These are phyloP conservation scores for Carpatolechia fugitivella DNA, from an alignment of 2,888 invertebrate genomes.

Conservation along the genomic window DNA sequence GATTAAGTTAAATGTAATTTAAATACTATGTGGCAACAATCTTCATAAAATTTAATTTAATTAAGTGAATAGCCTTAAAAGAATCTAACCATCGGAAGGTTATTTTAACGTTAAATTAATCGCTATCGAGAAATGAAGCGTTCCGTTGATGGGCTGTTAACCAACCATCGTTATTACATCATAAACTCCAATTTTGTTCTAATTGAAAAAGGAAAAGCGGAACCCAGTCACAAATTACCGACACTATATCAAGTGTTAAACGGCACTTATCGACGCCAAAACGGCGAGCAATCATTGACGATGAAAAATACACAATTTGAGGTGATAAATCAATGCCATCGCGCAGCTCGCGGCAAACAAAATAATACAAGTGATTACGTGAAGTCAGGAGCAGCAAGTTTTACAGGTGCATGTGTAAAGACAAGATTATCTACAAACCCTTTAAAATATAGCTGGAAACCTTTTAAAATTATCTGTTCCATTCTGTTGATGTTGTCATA, in stretches of 20 bases:
- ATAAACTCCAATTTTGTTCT: slow-evolving; percentile 67
- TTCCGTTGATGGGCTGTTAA: slow-evolving; percentile 43
- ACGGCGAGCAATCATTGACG: slow-evolving; percentile 64
- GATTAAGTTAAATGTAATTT: slow-evolving; percentile 1
- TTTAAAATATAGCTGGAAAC: too few species aligned
- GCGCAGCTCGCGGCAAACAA: slow-evolving; percentile 32
- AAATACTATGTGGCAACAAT: slow-evolving; percentile 12
- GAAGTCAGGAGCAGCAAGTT: not conserved
- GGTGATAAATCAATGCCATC: slow-evolving; percentile 69
- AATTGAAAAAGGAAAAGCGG: slow-evolving; percentile 75
- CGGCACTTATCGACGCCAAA: slow-evolving; percentile 74
- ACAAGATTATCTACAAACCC: too few species aligned
- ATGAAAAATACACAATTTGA: slow-evolving; percentile 79
- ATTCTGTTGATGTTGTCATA: too few species aligned
- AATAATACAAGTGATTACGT: not conserved
- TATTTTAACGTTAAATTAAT: slow-evolving; percentile 42
- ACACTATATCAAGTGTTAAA: slow-evolving; percentile 79
- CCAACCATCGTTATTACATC: slow-evolving; percentile 52
- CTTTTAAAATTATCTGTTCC: too few species aligned
- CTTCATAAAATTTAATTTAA: slow-evolving; percentile 29
- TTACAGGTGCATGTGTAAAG: not conserved
- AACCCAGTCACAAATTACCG: slow-evolving; percentile 71
- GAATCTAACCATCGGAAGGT: slow-evolving; percentile 29
- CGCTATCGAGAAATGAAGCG: slow-evolving; percentile 40
- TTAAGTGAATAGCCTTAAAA: slow-evolving; percentile 28